These are phyloP conservation scores for Drosophila tropicalis DNA, from an alignment of 1,140 invertebrate genomes.

Conservation along the genomic window DNA sequence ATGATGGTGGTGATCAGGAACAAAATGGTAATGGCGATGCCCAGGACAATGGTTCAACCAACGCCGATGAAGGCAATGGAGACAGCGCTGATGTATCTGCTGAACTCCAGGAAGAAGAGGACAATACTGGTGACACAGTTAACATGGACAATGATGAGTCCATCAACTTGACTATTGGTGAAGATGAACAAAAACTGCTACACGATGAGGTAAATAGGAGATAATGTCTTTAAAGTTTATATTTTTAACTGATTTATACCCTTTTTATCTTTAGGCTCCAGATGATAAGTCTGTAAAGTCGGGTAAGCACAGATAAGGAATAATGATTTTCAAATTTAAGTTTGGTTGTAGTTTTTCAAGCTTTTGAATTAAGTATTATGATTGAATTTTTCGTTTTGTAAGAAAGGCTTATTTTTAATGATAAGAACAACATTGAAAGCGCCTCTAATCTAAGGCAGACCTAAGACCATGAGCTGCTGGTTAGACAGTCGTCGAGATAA, in stretches of 20 bases:
- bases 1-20: conserved; percentile 42
- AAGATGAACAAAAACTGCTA: conserved; percentile 90
- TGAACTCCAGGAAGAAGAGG: conserved; percentile 57
- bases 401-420: too few species aligned
- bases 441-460: too few species aligned
- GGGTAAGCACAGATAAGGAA: conserved; percentile 50
- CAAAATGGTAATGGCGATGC: conserved; percentile 33
- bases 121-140: conserved; percentile 66
- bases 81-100: conserved; percentile 40
- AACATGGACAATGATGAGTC: conserved; percentile 88
- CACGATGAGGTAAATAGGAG: conserved; percentile 86
- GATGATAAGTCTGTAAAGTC: conserved; percentile 80
- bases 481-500: too few species aligned
- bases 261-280: conserved; percentile 57
- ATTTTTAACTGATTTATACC: neutral
- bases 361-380: too few species aligned
- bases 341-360: too few species aligned
- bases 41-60: conserved; percentile 34
- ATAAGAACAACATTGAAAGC: too few species aligned
- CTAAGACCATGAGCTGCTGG: too few species aligned
- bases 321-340: too few species aligned
- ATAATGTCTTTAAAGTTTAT: too few species aligned
- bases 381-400: too few species aligned
- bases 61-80: conserved; percentile 29
- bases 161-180: conserved; percentile 91